phyloP scores from a whole-genome alignment of 2,888 invertebrate genomes.

The Diaperis boleti region DNA sequence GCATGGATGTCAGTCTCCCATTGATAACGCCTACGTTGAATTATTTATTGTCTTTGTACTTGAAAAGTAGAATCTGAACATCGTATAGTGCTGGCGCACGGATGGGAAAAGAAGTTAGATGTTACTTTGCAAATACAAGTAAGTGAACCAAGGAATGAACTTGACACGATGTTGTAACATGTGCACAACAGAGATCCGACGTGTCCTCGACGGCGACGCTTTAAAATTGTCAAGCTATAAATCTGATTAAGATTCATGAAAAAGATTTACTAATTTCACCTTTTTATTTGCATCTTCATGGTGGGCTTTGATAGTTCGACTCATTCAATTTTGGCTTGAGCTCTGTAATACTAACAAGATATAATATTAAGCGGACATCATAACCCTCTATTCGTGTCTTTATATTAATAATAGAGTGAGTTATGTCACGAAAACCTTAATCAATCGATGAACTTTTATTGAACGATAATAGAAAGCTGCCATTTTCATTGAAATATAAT shows the following conservation, averaged over 20 bases:
- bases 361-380: too few relatives aligned
- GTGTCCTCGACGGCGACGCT: too few relatives aligned
- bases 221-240: too few relatives aligned
- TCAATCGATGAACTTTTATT: conserved; percentile 21
- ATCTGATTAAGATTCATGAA: too few relatives aligned
- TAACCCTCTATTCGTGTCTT: too few relatives aligned
- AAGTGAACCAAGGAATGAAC: conserved; percentile 22
- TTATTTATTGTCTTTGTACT: background rate
- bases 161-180: conserved; percentile 23
- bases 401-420: conserved; percentile 8
- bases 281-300: too few relatives aligned
- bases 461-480: background rate
- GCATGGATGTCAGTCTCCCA: conserved; percentile 22
- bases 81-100: background rate
- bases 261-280: too few relatives aligned
- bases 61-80: background rate
- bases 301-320: too few relatives aligned
- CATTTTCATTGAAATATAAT: conserved; percentile 5
- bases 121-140: conserved; percentile 18
- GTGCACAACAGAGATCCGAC: conserved; percentile 21
- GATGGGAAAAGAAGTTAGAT: conserved; percentile 18
- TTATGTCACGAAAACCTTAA: conserved; percentile 1
- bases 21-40: conserved; percentile 20
- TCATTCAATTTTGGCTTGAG: too few relatives aligned
- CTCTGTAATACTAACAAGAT: too few relatives aligned